phyloP scores from a whole-genome alignment of 2,113 vertebrate species.

The Craseonycteris thonglongyai region DNA sequence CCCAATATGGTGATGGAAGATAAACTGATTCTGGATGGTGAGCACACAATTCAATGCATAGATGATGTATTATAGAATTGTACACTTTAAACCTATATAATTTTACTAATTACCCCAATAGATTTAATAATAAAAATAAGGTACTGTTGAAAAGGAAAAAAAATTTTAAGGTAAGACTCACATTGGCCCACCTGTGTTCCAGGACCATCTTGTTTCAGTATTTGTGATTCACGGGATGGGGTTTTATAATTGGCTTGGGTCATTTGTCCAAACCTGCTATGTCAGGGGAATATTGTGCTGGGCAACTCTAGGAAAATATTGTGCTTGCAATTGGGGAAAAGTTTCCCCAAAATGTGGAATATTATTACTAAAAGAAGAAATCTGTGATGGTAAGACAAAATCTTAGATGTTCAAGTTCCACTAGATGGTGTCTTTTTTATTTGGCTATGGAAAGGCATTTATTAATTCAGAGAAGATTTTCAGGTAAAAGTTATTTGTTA shows the following conservation, averaged over 20 bases:
- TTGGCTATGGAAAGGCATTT: not conserved
- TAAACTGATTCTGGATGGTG: no score
- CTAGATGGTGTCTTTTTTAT: not conserved
- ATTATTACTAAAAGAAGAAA: not conserved
- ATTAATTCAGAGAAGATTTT: not conserved
- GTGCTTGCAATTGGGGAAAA: not conserved
- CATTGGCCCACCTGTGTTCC: rapidly evolving
- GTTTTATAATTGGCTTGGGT: not conserved
- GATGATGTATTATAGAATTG: no score
- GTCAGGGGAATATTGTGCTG: not conserved
- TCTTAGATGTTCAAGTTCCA: no score
- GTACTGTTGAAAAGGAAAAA: no score
- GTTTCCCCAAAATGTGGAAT: not conserved
- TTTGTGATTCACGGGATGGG: not conserved
- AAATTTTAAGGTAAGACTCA: not conserved
- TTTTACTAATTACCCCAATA: no score
- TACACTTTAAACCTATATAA: no score
- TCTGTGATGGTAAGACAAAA: not conserved
- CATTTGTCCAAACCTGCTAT: not conserved
- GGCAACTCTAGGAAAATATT: not conserved
- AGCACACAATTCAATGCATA: no score
- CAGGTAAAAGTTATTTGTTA: not conserved
- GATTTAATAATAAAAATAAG: no score
- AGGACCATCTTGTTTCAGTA: not conserved
- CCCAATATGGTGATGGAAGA: no score